Percentiles rank a stretch among this genome's conserved stretches.
Evolutionary conservation across 1,140 invertebrate species (phyloP).

Genomic region (Calephelis nemesis): DNA sequence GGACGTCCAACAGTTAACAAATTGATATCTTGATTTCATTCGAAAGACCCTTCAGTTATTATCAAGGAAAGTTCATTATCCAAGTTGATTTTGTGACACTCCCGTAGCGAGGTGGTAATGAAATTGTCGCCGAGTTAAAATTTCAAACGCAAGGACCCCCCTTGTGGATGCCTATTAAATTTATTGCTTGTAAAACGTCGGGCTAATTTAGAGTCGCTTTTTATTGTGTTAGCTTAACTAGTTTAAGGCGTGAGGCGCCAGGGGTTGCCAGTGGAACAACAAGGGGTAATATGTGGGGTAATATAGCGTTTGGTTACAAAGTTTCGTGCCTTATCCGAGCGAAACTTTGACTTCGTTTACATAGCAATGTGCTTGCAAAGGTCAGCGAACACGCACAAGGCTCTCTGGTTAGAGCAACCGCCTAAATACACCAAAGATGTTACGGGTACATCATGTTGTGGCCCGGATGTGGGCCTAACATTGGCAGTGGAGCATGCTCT

Average conservation of each 20-base stretch:
- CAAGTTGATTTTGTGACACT: conserved; percentile 47
- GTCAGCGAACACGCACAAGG: no score
- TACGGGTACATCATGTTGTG: no score
- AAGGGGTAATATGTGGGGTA: conserved; percentile 1
- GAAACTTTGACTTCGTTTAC: no score
- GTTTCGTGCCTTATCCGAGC: no score
- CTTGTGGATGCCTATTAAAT: conserved; percentile 62
- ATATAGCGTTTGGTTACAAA: conserved; percentile 1
- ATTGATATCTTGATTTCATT: background rate
- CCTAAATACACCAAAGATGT: no score
- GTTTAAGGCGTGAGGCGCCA: conserved; percentile 54
- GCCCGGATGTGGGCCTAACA: no score
- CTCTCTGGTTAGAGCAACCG: no score
- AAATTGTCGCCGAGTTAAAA: conserved; percentile 64
- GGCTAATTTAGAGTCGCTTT: conserved; percentile 75
- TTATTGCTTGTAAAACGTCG: conserved; percentile 76
- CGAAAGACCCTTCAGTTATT: conserved; percentile 38
- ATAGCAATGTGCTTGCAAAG: no score
- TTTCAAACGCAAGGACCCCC: conserved; percentile 54
- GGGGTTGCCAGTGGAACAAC: conserved; percentile 34
- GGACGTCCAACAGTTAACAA: no score
- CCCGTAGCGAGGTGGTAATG: conserved; percentile 40
- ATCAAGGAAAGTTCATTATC: conserved; percentile 58
- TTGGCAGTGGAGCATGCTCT: no score
- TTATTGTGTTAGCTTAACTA: conserved; percentile 75